Conservation (phyloP, 2,888 invertebrate genomes). For the Parthenolecanium corni region DNA sequence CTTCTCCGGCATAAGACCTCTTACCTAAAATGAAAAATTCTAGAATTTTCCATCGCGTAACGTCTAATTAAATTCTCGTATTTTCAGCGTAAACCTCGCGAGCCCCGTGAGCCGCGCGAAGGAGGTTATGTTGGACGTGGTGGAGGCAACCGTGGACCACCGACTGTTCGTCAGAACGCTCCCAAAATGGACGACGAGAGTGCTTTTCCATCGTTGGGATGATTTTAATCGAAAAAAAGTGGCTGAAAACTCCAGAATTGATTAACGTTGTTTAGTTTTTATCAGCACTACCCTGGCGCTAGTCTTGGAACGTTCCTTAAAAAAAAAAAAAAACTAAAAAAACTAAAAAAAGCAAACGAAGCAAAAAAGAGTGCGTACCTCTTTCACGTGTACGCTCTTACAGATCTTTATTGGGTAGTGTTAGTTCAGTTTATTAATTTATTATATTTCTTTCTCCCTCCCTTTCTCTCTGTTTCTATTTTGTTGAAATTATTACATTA, state of each 20-base stretch:
- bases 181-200: constrained; percentile 92
- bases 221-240: constrained; percentile 1
- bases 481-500: constrained; percentile 1
- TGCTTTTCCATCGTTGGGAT: constrained; percentile 88
- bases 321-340: neutral
- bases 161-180: constrained; percentile 41
- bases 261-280: constrained; percentile 15
- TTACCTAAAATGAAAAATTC: no score
- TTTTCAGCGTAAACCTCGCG: constrained; percentile 1
- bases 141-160: neutral
- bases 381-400: neutral
- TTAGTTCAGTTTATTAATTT: neutral
- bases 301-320: constrained; percentile 24
- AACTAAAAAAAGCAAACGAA: no score
- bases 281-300: constrained; percentile 26
- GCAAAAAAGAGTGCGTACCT: constrained; percentile 7
- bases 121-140: neutral
- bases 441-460: neutral
- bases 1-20: no score
- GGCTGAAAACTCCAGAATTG: neutral
- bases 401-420: neutral
- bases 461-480: neutral
- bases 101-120: neutral
- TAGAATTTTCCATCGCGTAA: no score
- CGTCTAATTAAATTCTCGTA: neutral